Conservation (phyloP, 2,888 invertebrate species). For the Ophion obscuratus region DNA sequence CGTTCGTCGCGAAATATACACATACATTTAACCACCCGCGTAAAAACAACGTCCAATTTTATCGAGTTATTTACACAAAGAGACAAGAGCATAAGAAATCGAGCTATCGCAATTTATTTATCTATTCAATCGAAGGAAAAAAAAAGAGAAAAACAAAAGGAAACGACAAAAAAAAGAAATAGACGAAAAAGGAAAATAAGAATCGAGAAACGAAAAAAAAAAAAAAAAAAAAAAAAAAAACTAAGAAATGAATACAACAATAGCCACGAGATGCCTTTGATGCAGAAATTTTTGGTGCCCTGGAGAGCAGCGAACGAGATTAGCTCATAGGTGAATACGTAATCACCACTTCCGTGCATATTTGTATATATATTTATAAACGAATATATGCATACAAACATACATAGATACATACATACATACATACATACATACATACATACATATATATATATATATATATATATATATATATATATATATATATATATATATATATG, state of each 20-base stretch:
- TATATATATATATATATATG: slow-evolving; percentile 39
- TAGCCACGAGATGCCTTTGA: slow-evolving; percentile 83
- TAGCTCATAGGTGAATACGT: slow-evolving; percentile 58
- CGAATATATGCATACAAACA: background rate
- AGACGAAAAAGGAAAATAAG: slow-evolving; percentile 66
- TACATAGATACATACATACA: slow-evolving; percentile 10
- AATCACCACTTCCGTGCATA: slow-evolving; percentile 55
- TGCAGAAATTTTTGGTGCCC: slow-evolving; percentile 80
- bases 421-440: background rate
- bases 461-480: slow-evolving; percentile 52
- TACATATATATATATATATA: slow-evolving; percentile 46
- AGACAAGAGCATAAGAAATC: slow-evolving; percentile 61
- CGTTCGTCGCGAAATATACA: slow-evolving; percentile 42
- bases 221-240: slow-evolving; percentile 67
- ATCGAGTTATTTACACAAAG: slow-evolving; percentile 48
- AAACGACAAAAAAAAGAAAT: slow-evolving; percentile 56
- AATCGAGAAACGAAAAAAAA: slow-evolving; percentile 66
- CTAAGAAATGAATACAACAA: slow-evolving; percentile 75
- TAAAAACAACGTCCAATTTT: slow-evolving; percentile 62
- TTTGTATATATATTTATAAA: slow-evolving; percentile 54
- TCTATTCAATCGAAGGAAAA: slow-evolving; percentile 70
- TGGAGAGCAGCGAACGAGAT: slow-evolving; percentile 70
- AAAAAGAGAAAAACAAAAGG: slow-evolving; percentile 35
- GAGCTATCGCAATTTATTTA: slow-evolving; percentile 79
- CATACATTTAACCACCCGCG: background rate